Evolutionary conservation across 2,797 vertebrate species (phyloP).

Genomic region (Lerista edwardsae): DNA sequence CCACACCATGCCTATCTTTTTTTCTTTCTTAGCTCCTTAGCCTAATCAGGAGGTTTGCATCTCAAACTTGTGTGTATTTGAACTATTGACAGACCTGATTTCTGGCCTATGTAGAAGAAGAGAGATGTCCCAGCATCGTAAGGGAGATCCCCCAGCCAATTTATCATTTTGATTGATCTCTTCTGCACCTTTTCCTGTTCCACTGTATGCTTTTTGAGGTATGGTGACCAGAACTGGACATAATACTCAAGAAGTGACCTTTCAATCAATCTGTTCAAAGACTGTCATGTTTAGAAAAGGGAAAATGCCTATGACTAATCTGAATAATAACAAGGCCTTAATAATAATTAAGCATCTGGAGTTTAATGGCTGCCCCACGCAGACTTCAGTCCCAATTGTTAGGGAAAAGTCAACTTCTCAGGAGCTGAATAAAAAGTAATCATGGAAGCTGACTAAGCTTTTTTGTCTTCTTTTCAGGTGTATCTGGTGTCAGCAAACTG

Average conservation of each 20-base stretch:
- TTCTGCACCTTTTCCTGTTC: too few relatives aligned
- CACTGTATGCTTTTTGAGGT: too few relatives aligned
- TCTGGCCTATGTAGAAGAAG: too few relatives aligned
- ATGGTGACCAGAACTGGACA: too few relatives aligned
- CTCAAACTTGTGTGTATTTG: too few relatives aligned
- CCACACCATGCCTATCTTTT: background rate
- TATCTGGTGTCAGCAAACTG: constrained; percentile 93
- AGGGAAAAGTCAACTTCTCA: background rate
- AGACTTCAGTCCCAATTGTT: background rate
- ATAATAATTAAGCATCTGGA: background rate
- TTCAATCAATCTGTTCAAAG: too few relatives aligned
- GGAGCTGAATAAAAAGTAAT: background rate
- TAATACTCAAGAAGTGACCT: too few relatives aligned
- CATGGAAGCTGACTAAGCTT: background rate
- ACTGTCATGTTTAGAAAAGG: background rate
- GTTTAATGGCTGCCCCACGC: background rate
- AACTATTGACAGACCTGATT: too few relatives aligned
- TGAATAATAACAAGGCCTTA: background rate
- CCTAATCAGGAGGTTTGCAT: too few relatives aligned
- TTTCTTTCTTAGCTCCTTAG: background rate
- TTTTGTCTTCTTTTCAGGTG: constrained; percentile 79
- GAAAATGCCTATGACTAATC: background rate
- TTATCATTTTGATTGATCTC: too few relatives aligned
- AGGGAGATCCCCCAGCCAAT: too few relatives aligned
- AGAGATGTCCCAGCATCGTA: too few relatives aligned